These are phyloP conservation scores for Schizopygopsis pylzovi DNA, from an alignment of 2,797 vertebrate species.

Conservation along the genomic window DNA sequence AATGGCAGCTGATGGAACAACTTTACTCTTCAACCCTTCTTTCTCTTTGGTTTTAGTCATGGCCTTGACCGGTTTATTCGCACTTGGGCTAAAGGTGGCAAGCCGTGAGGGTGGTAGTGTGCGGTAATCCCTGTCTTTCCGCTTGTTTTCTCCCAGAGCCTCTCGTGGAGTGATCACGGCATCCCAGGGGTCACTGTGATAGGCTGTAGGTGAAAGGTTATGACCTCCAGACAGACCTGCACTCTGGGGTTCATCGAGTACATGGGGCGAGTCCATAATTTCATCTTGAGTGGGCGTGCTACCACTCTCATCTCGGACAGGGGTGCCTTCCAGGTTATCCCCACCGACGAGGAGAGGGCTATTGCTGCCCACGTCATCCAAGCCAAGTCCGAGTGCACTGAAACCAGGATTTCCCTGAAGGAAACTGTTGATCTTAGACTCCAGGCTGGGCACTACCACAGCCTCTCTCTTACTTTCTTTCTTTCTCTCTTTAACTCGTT, in stretches of 20 bases:
- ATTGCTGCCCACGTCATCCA: constrained; percentile 70
- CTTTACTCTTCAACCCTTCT: constrained; percentile 64
- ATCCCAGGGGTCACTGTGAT: constrained; percentile 88
- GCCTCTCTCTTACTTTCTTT: constrained; percentile 66
- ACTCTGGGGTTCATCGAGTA: constrained; percentile 71
- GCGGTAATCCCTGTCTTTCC: constrained; percentile 72
- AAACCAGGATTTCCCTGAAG: constrained; percentile 96
- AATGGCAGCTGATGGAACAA: constrained; percentile 58
- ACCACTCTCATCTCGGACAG: constrained; percentile 92
- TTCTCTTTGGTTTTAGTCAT: constrained; percentile 76
- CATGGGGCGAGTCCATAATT: constrained; percentile 93
- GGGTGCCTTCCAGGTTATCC: constrained; percentile 92
- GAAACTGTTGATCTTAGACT: constrained; percentile 98
- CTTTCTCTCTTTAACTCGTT: constrained; percentile 66
- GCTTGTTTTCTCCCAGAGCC: constrained; percentile 60
- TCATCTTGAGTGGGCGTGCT: constrained; percentile 98
- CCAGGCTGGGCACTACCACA: constrained; percentile 85
- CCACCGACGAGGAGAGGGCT: constrained; percentile 74
- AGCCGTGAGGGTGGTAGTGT: constrained; percentile 58
- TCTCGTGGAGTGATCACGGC: constrained; percentile 79
- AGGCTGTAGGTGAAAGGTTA: constrained; percentile 83
- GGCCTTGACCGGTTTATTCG: constrained; percentile 79
- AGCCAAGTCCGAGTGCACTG: constrained; percentile 85
- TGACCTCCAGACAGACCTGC: constrained; percentile 67
- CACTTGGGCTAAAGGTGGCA: constrained; percentile 78